Evolutionary conservation across 1,140 invertebrate species (phyloP), one percentile per base, ranked within the genome.

Genomic region (Dendrolimus punctatus): DNA sequence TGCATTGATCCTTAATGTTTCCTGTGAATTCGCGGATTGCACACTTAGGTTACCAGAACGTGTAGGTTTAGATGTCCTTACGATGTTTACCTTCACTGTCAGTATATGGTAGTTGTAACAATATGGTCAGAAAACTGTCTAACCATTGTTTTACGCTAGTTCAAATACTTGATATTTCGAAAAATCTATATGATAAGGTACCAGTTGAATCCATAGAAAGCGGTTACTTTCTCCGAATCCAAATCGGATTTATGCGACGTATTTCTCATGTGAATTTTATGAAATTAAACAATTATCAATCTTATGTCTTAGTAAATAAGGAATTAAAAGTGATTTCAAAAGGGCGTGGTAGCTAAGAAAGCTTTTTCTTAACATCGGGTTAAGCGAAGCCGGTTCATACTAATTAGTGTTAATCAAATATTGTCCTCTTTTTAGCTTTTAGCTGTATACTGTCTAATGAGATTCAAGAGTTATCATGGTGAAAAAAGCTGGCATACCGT

Each of bases 381-480:
- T 62, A 68, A 62, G 67, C 54, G 66, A 60, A 70, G 68, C 76
- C 75, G 70, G 80, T 80, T 73, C 64, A 62, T 55, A 67, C 71
- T 83, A 85, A 85, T 83, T 85, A 83, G 78, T 83, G 81, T 82
- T 85, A 85, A 85, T 80, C 78, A 83, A 85, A 85, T 79, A 83
- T 66, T 68, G 68, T 75, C 76, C 69, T 69, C 72, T 70, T 74
- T 23, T 45, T 73, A 58, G 62, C 60, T 73, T 68, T 53, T 67
- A 61, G 64, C 70, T 63, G 67, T 73, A 64, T 70, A 64, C 63
- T 44, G 55, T 55, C 60, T 62, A 61, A 72, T 70, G 61, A 53
- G 58, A 56, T 23, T 23, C 23, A 3, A 23, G 23, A 23, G 23
- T 23, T 23, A 1, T 23, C 3, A 23, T 23, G 23, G 23, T 23